Base-by-base conservation (phyloP, 2,113 vertebrate genomes). In the Eleginops maclovinus region DNA sequence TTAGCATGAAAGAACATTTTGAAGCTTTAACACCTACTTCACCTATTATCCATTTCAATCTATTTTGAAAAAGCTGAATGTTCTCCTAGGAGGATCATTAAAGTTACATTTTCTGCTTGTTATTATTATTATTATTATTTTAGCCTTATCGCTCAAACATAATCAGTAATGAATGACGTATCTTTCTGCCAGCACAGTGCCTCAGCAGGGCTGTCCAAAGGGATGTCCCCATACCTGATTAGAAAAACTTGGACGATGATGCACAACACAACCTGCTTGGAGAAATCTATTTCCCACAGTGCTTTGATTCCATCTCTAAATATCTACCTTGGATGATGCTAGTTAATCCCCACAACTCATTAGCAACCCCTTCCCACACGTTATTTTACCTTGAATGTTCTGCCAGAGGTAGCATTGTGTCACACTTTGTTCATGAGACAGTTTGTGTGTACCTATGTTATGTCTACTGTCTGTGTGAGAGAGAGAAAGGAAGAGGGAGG, bases 391-490 rank as follows among this genome's bases (percentile, higher is more conserved):
- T 70, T 64, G 21, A 21, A 64, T 77, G 88, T 70, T 63, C 68
- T 84, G 4, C 2, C 85, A 63, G 82, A 61, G 67, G 81, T 68
- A 89, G 82, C 80, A 31, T 62, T 88, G 89, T 86, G 69, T 89
- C 87, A 79, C 53, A 81, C 86, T 49, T 19, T 44, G 13, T 43
- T 71, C 49, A 21, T 61, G 22, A 72, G 21, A 69, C 28, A 28
- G 19, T 83, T 31, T 31, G 28, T 31, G 3, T 31, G 28, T 31
- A 31, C 28, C 28, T 31, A 31, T 31, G 28, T 31, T 31, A 31
- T 5, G 28, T 31, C n/a, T n/a, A n/a, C n/a, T 31, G 31, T 31
- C 5, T 36, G 31, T 36, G 31, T 8, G 49, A 60, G 24, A 31
- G 40, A 47, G 70, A 56, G 47, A 50, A 22, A 51, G 50, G 64